Evolutionary conservation across 2,113 vertebrate genomes (phyloP).

Genomic region (Peromyscus californicus): DNA sequence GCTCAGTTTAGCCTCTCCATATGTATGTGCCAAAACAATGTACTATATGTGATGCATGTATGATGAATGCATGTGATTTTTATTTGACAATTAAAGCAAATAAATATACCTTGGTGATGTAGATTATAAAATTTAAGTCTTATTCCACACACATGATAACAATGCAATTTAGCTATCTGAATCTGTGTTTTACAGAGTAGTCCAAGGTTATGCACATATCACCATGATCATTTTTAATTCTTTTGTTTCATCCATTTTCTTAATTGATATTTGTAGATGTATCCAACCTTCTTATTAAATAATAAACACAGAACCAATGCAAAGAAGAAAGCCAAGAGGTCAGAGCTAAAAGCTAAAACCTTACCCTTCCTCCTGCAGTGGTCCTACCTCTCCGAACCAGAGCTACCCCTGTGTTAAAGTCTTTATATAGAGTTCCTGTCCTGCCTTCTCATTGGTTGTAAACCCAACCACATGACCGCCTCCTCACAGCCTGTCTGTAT

Average conservation of each 20-base stretch:
- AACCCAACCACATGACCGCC: no score
- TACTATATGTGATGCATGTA: not conserved
- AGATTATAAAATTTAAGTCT: not conserved
- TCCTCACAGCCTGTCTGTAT: no score
- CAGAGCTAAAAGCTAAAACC: no score
- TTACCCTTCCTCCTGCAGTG: no score
- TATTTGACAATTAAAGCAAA: not conserved
- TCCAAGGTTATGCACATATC: not conserved
- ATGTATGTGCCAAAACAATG: not conserved
- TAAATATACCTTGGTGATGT: not conserved
- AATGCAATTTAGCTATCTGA: not conserved
- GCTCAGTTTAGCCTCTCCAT: not conserved
- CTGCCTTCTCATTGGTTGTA: no score
- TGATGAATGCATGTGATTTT: not conserved
- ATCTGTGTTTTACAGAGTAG: not conserved
- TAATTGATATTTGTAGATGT: no score
- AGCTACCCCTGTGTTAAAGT: no score
- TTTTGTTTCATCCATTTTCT: not conserved
- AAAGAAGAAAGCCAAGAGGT: no score
- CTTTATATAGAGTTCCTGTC: no score
- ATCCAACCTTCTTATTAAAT: no score
- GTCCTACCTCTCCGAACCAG: no score
- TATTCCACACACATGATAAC: not conserved
- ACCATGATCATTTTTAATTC: not conserved
- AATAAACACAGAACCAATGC: no score